Evolutionary conservation across 2,888 invertebrate species (phyloP), one percentile per base, ranked within the genome.

Genomic region (Andrena minutula): DNA sequence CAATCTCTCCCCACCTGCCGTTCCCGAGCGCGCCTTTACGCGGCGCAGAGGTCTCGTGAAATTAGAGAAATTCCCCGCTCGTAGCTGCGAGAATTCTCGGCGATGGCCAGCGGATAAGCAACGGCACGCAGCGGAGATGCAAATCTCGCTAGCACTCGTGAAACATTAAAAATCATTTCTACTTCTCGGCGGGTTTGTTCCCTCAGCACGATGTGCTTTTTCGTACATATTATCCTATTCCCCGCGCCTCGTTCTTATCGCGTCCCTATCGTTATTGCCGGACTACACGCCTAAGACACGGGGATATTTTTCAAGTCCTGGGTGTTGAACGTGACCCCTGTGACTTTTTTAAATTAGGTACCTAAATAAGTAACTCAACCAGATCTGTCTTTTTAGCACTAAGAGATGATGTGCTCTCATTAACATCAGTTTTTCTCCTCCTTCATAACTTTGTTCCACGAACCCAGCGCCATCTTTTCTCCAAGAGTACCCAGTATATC

Each of bases 151-250:
- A 58, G 30, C 72, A 26, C 65, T 72, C 71, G 64, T 64, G 79
- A 51, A 79, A 79, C 83, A 65, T 82, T 83, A 75, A 83, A 83
- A 79, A 84, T 73, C 75, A 84, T 83, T 79, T 83, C 83, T 49
- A 75, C 71, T 63, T 82, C 75, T 71, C 73, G 47, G 41, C 35
- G n/a, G 63, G 41, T 75, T 77, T 58, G 47, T 47, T 85, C 74
- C 23, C 70, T 49, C 51, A 12, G 28, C 66, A 16, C 58, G 12
- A 12, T 30, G 70, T 47, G 26, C 30, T 47, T 35, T 32, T 32
- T 16, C 23, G 41, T 30, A n/a, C 41, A 16, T 0, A 28, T 47
- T 10, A 51, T 51, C 47, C 28, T 16, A 16, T 35, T 20, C 35
- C 26, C 7, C 23, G 56, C 20, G 56, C 53, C 32, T 72, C 58